phyloP scores from a whole-genome alignment of 2,113 vertebrate species.

The Crotalus horridus region DNA sequence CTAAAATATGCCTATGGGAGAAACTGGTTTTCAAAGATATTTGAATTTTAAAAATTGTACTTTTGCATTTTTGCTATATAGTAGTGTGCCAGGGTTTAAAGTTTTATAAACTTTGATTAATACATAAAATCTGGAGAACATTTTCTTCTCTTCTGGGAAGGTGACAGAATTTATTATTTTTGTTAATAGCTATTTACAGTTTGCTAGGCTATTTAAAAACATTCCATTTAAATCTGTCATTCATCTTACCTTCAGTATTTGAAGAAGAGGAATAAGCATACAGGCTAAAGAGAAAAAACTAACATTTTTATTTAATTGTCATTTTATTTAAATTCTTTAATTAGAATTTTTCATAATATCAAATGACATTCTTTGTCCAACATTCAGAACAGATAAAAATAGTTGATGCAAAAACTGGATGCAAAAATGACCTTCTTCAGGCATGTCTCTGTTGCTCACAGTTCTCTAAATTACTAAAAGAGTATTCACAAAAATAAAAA shows the following conservation, averaged over 20 bases:
- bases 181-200: background rate
- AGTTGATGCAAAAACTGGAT: background rate
- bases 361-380: background rate
- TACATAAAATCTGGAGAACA: background rate
- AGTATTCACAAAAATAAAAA: background rate
- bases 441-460: background rate
- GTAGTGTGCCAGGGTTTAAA: conserved; percentile 28
- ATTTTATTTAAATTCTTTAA: background rate
- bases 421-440: background rate
- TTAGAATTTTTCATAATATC: background rate
- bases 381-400: background rate
- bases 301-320: background rate
- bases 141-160: conserved; percentile 6
- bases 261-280: too few species aligned
- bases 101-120: conserved; percentile 34
- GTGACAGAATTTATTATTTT: background rate
- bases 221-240: background rate
- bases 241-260: background rate
- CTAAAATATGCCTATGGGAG: background rate
- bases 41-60: background rate
- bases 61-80: conserved; percentile 7
- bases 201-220: background rate
- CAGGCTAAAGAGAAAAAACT: background rate
- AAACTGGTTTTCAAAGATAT: background rate
- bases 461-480: background rate